Conservation (phyloP, 37 sponge, comb jelly and placozoan genomes). For the Cliona cf. orientalis region DNA sequence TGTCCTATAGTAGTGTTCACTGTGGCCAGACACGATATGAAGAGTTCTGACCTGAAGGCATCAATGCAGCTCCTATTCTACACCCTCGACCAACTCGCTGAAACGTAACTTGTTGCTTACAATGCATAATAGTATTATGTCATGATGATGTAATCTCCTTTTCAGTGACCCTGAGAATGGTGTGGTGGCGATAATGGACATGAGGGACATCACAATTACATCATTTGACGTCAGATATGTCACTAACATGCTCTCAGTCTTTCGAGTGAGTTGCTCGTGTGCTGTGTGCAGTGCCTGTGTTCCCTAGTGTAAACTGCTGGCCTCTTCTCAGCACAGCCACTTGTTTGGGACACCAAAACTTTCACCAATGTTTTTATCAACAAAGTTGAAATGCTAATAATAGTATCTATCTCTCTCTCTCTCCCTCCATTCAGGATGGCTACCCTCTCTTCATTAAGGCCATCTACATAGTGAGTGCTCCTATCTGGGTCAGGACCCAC, state of each 20-base stretch:
- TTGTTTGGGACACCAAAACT: too few species aligned
- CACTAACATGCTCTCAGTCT: constrained; percentile 12
- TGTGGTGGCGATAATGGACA: constrained; percentile 47
- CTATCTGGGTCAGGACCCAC: constrained; percentile 15
- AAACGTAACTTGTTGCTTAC: constrained; percentile 14
- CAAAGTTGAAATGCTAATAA: background rate
- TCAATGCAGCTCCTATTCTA: constrained; percentile 56
- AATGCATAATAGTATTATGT: background rate
- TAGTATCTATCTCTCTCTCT: background rate
- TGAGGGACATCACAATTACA: constrained; percentile 17
- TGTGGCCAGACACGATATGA: constrained; percentile 16
- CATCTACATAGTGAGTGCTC: constrained; percentile 51
- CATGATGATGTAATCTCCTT: too few species aligned
- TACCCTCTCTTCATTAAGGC: constrained; percentile 59
- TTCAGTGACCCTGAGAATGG: too few species aligned
- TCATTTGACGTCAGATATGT: constrained; percentile 13
- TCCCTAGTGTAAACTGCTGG: too few species aligned
- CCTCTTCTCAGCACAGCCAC: too few species aligned
- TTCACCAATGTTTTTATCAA: too few species aligned
- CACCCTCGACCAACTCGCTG: constrained; percentile 34
- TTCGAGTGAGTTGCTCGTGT: too few species aligned
- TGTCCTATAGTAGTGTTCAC: constrained; percentile 59
- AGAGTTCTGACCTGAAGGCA: constrained; percentile 23
- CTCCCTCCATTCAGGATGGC: constrained; percentile 19
- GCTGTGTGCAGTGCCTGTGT: constrained; percentile 1